Evolutionary conservation across 1,140 invertebrate species (phyloP), one percentile per base, ranked within the genome.

Genomic region (Vanessa atalanta): DNA sequence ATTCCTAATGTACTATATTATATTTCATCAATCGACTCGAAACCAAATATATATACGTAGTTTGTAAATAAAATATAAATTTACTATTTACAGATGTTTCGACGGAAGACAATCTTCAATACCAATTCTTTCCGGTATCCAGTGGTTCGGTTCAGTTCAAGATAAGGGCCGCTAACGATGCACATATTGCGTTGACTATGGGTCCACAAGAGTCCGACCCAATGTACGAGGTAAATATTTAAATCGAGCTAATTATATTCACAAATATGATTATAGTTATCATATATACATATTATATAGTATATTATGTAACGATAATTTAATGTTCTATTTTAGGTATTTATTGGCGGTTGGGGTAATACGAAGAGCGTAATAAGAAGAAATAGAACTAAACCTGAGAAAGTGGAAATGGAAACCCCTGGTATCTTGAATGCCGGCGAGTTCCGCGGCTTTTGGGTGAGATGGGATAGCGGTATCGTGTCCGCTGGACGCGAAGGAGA

Each of bases 261-360:
- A 31, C 26, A 31, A 31, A 31, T 6, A 31, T 31, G 26, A 31
- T 31, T 31, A 31, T 31, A 31, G 26, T 31, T 31, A 31, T 31
- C 26, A 4, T 4, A 31, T 31, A 31, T 31, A 31, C 26, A 31
- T 4, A 31, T 31, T n/a, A n/a, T n/a, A n/a, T n/a, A n/a, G n/a
- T 2, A 5, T 50, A 14, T 5, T n/a, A n/a, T 51, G 5, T 5
- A 51, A 51, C 13, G n/a, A 15, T 15, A n/a, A n/a, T 57, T 26
- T 57, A 26, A 26, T 67, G 12, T 15, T 68, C n/a, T 71, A 70
- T 87, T 84, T n/a, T 81, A 96, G 95, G 86, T 97, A 14, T 97
- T 97, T 87, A 94, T 98, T 74, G 97, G 97, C 31, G 97, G 97
- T 65, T 98, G 97, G 97, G 94, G 94, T 11, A 97, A 97, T 84